Percentiles rank a stretch among this genome's conserved stretches.
phyloP scores from a whole-genome alignment of 2,113 vertebrate genomes.

The Tragelaphus strepsiceros region DNA sequence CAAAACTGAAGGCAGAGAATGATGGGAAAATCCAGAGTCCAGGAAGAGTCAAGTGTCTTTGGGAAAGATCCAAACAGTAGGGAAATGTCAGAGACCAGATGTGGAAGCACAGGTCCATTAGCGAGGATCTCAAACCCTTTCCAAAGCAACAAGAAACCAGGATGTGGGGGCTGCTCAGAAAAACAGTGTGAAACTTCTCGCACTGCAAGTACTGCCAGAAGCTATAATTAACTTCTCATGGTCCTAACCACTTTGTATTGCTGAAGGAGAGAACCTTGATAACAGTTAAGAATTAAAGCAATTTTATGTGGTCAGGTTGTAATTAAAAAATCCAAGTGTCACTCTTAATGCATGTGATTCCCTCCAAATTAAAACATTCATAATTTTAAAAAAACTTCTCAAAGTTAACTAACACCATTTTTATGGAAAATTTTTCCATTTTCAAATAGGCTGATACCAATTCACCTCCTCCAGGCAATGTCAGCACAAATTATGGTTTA shows the following conservation, averaged over 20 bases:
- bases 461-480: not conserved
- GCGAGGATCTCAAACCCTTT: accelerated
- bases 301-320: not conserved
- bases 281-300: not conserved
- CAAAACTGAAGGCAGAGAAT: not conserved
- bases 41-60: not conserved
- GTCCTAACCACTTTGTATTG: not conserved
- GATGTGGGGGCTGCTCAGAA: not conserved
- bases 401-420: not conserved
- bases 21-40: not conserved
- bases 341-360: not conserved
- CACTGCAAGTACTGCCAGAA: not conserved
- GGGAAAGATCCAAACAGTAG: not conserved
- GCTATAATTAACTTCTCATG: not conserved
- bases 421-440: not conserved
- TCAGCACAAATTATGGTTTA: not conserved
- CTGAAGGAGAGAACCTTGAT: not conserved
- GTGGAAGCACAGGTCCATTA: not conserved
- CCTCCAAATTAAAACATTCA: not conserved
- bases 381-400: not conserved
- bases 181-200: not conserved
- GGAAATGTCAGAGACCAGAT: not conserved
- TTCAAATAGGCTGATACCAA: not conserved
- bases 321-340: not conserved
- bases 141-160: not conserved